A percentile compares a stretch with the other conserved stretches of the same genome.
Conservation (phyloP, 2,113 vertebrate genomes). For the Gopherus flavomarginatus region DNA sequence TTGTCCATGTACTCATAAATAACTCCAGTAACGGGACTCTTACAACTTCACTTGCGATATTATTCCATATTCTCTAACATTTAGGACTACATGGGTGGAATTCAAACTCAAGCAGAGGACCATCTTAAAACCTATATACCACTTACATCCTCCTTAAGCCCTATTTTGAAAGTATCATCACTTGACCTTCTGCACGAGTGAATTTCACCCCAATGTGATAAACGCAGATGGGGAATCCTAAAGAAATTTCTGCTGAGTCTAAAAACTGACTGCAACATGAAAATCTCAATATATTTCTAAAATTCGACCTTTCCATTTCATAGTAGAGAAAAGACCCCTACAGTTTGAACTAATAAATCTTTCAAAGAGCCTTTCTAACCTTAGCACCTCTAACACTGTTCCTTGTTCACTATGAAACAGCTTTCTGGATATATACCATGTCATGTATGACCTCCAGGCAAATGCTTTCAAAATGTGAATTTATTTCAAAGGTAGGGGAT, state of each 20-base stretch:
- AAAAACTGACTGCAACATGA: neutral
- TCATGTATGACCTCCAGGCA: neutral
- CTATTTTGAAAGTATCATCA: neutral
- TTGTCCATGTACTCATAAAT: neutral
- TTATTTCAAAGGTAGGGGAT: neutral
- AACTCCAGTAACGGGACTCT: neutral
- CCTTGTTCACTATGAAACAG: neutral
- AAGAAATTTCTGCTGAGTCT: neutral
- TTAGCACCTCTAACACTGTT: neutral
- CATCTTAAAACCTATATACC: neutral
- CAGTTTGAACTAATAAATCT: neutral
- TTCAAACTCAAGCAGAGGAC: neutral
- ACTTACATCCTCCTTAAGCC: neutral
- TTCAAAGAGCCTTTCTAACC: neutral
- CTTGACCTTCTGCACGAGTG: neutral
- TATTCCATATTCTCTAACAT: neutral
- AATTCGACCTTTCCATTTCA: neutral
- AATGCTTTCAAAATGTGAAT: neutral
- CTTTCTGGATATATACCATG: neutral
- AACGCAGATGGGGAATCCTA: fast-evolving
- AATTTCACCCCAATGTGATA: neutral
- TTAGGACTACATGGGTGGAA: neutral
- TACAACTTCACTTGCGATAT: neutral
- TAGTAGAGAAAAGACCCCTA: neutral
- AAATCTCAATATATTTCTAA: neutral